Base-by-base conservation (phyloP, 2,113 vertebrate species). In the Delphinapterus leucas region DNA sequence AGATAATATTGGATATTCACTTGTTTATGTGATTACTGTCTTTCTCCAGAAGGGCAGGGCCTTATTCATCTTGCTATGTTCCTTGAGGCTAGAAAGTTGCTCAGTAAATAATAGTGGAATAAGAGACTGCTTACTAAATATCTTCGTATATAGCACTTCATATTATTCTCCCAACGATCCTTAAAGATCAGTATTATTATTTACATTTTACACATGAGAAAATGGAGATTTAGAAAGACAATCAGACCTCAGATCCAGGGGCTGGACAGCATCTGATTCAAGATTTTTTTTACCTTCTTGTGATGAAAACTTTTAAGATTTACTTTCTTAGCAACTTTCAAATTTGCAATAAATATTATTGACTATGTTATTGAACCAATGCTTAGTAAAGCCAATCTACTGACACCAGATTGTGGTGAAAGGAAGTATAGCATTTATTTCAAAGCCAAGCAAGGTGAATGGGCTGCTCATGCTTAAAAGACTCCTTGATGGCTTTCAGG, bases 141-240 rank as follows among this genome's bases (percentile, higher is more conserved):
- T 58, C n/a, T 36, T 68, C 33, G 9, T 3, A 31, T n/a, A 20
- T 25, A 58, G 6, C 25, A 13, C 6, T 14, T 8, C 82, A 3
- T 21, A 21, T 5, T 65, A 21, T 36, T 41, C 33, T 60, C 17
- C 38, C 4, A 0, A 68, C 0, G 17, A 5, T 58, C 49, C n/a
- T n/a, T 67, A 4, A 28, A n/a, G 18, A n/a, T 20, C 0, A 0
- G 17, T 5, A 3, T 82, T 44, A 47, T 41, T 18, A 36, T 28
- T 23, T 71, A 67, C 18, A 36, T 26, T 85, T 63, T 53, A 84
- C 38, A 58, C 63, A 41, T 28, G 15, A 65, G 38, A 28, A 73
- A 33, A 18, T 3, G 3, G 21, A 47, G 20, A 33, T 20, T 15
- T 44, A 49, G 28, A 65, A 38, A 33, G 17, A 25, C 5, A 14